A percentile compares a stretch with the other conserved stretches of the same genome.
Evolutionary conservation across 2,888 invertebrate genomes (phyloP).

Genomic region (Drosophila setosimentum): DNA sequence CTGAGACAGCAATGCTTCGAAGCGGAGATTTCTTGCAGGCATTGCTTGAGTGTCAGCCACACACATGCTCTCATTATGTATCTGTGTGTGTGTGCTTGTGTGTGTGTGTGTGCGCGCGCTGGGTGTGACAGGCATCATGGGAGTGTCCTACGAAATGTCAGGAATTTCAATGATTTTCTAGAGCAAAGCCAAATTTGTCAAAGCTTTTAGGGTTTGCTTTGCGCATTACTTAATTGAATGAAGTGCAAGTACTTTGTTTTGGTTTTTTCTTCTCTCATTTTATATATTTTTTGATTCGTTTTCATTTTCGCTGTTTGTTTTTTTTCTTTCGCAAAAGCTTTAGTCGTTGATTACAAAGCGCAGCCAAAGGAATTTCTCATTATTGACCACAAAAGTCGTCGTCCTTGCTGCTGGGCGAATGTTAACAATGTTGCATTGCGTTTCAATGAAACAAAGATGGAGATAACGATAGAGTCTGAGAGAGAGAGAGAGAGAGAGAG

Average conservation of each 20-base stretch:
- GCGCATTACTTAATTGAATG: constrained; percentile 74
- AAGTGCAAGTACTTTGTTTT: constrained; percentile 70
- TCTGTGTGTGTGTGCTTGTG: constrained; percentile 1
- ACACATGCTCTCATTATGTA: constrained; percentile 5
- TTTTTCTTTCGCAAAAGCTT: constrained; percentile 8
- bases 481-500: constrained; percentile 27
- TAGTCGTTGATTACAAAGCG: constrained; percentile 62
- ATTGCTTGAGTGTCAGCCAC: constrained; percentile 48
- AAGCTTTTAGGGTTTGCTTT: constrained; percentile 35
- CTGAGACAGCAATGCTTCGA: constrained; percentile 26
- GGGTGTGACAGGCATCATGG: not conserved
- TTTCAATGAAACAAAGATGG: constrained; percentile 18
- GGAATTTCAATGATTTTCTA: constrained; percentile 72
- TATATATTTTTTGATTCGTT: not conserved
- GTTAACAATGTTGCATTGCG: constrained; percentile 62
- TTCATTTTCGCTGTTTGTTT: constrained; percentile 10
- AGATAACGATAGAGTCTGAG: constrained; percentile 9
- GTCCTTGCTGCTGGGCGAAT: constrained; percentile 39
- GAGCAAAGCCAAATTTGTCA: constrained; percentile 45
- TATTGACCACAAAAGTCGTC: constrained; percentile 75
- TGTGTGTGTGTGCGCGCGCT: not conserved
- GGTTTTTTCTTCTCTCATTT: constrained; percentile 28
- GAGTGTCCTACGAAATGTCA: constrained; percentile 41
- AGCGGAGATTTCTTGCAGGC: constrained; percentile 44
- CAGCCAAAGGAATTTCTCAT: constrained; percentile 73